Conservation (phyloP, 2,888 invertebrate species). For the Mimachlamys varia region DNA sequence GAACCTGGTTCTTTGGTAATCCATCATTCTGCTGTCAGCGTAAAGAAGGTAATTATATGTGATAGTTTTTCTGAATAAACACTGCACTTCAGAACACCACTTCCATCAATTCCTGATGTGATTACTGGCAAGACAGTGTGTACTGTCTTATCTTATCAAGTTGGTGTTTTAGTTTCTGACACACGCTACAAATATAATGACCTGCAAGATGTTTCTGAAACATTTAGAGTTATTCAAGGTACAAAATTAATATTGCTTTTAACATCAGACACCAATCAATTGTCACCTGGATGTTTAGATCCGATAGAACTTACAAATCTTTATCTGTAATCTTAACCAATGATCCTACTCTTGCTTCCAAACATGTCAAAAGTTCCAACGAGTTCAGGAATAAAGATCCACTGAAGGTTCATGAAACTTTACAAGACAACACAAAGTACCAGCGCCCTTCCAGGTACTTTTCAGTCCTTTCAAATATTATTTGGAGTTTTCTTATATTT, state of each 20-base stretch:
- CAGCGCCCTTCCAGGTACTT: too few species aligned
- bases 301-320: too few species aligned
- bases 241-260: neutral
- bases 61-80: constrained; percentile 28
- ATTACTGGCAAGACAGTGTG: constrained; percentile 6
- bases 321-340: too few species aligned
- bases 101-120: neutral
- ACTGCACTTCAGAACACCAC: constrained; percentile 1
- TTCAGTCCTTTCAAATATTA: too few species aligned
- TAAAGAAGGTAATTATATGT: constrained; percentile 14
- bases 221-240: neutral
- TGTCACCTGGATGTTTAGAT: too few species aligned
- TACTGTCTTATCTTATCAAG: constrained; percentile 3
- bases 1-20: neutral
- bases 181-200: neutral
- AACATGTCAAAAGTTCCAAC: too few species aligned
- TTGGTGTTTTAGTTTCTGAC: neutral
- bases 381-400: too few species aligned
- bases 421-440: too few species aligned
- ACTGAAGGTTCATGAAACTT: too few species aligned
- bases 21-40: neutral
- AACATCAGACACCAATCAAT: too few species aligned
- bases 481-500: too few species aligned
- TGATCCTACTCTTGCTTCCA: too few species aligned
- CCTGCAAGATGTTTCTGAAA: neutral